Conservation (phyloP, 2,888 invertebrate species). For the Mantis religiosa region DNA sequence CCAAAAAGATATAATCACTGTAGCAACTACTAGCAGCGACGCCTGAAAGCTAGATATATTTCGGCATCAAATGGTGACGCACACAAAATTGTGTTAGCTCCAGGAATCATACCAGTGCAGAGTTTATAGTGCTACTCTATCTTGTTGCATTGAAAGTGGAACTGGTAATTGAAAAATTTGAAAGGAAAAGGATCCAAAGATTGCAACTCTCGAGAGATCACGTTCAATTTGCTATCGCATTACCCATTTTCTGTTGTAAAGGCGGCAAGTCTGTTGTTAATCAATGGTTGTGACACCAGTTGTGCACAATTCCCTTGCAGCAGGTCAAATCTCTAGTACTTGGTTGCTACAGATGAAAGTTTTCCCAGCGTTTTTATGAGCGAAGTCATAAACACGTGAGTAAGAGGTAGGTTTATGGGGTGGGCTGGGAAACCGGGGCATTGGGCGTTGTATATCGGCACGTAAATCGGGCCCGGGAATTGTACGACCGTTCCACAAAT, state of each 20-base stretch:
- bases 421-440: neutral
- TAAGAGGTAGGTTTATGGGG: neutral
- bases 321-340: neutral
- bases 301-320: neutral
- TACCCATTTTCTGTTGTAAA: neutral
- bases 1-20: no score
- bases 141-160: neutral
- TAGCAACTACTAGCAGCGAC: no score
- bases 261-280: neutral
- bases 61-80: no score
- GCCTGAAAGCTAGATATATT: no score
- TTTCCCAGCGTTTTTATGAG: neutral
- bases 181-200: neutral
- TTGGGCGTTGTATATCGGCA: neutral
- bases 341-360: neutral
- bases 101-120: no score
- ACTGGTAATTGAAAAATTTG: neutral
- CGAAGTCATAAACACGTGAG: neutral
- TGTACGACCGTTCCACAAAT: neutral
- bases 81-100: no score
- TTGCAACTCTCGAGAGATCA: neutral
- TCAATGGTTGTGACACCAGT: neutral
- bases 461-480: neutral
- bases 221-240: neutral
- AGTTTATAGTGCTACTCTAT: no score